Conservation (phyloP, 2,797 vertebrate genomes). For the Pteronotus mesoamericanus region DNA sequence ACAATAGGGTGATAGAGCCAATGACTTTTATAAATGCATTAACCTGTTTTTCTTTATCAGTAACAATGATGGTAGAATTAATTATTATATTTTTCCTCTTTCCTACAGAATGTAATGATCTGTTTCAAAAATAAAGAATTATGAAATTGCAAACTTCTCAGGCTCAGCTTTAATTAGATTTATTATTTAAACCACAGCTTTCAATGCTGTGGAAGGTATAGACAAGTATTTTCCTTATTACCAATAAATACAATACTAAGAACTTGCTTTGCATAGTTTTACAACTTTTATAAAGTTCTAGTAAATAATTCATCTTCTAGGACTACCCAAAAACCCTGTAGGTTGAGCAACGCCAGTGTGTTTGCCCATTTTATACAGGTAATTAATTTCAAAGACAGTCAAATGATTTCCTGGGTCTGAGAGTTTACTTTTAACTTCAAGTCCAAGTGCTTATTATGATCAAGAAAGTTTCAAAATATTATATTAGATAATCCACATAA, state of each 20-base stretch:
- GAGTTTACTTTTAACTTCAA: background rate
- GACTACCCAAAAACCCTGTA: background rate
- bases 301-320: background rate
- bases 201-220: background rate
- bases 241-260: slow-evolving; percentile 3
- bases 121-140: background rate
- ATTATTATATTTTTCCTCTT: background rate
- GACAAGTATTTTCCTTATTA: background rate
- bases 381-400: background rate
- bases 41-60: background rate
- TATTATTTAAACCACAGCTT: slow-evolving; percentile 17
- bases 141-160: background rate
- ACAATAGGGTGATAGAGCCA: background rate
- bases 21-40: background rate
- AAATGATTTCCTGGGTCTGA: background rate
- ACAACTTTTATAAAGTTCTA: background rate
- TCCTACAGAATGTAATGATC: background rate
- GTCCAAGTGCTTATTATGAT: background rate
- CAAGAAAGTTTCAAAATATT: slow-evolving; percentile 1
- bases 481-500: background rate
- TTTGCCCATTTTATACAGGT: slow-evolving; percentile 12
- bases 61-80: background rate
- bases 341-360: background rate
- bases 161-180: background rate
- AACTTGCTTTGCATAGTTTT: background rate